A percentile compares a stretch with the other conserved stretches of the same genome.
These are phyloP conservation scores for Anguilla rostrata DNA, from an alignment of 2,113 vertebrate genomes.

Conservation along the genomic window DNA sequence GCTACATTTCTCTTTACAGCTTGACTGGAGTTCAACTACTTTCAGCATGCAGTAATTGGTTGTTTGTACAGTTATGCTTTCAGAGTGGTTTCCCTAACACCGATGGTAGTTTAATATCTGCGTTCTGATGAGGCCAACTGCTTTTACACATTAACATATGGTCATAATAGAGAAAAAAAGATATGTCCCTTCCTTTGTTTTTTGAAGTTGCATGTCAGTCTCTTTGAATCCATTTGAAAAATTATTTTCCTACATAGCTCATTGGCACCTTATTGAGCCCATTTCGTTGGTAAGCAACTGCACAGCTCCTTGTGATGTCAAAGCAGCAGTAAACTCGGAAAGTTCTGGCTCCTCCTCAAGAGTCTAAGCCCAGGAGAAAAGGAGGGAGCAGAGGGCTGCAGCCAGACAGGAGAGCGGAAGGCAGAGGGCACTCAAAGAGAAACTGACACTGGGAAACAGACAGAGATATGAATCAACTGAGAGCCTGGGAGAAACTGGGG, in stretches of 20 bases:
- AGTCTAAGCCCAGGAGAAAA: slow-evolving; percentile 9
- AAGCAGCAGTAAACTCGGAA: slow-evolving; percentile 34
- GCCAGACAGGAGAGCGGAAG: background rate
- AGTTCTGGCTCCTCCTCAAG: slow-evolving; percentile 31
- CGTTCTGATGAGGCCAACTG: no score
- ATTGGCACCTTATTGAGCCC: background rate
- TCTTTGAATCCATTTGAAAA: background rate
- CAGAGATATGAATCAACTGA: background rate
- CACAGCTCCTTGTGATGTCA: slow-evolving; percentile 23
- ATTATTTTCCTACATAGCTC: background rate
- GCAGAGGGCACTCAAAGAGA: slow-evolving; percentile 14
- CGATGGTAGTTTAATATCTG: no score
- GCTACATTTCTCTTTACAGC: no score
- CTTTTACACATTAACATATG: no score
- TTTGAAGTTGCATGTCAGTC: background rate
- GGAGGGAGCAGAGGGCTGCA: slow-evolving; percentile 18
- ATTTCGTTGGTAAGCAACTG: background rate
- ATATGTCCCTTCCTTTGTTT: background rate
- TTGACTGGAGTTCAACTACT: no score
- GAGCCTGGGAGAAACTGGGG: background rate
- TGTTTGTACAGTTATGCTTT: no score
- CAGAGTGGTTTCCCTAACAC: no score
- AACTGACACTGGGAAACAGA: background rate
- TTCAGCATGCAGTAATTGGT: no score
- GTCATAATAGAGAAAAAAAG: no score